phyloP scores from a whole-genome alignment of 2,888 invertebrate species.

The Leptopilina syphax region DNA sequence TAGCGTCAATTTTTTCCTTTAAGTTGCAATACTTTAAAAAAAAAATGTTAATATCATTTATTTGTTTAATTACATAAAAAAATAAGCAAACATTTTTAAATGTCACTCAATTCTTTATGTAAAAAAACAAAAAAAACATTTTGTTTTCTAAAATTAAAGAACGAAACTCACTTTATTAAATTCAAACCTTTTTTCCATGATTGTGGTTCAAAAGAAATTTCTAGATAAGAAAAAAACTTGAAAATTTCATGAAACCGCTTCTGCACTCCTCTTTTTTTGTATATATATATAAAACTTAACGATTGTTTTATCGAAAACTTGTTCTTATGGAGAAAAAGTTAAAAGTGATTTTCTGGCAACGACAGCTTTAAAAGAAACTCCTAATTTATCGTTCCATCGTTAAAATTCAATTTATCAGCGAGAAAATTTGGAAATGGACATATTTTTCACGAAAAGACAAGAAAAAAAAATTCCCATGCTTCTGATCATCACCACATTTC shows the following conservation, averaged over 20 bases:
- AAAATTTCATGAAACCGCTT: background rate
- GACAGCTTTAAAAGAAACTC: constrained; percentile 12
- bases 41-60: no score
- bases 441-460: background rate
- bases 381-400: constrained; percentile 6
- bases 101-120: no score
- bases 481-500: background rate
- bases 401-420: constrained; percentile 5
- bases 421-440: background rate
- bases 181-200: background rate
- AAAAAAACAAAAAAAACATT: no score
- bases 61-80: no score
- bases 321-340: constrained; percentile 3
- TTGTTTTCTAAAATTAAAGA: no score
- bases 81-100: no score
- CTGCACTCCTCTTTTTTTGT: background rate
- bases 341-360: constrained; percentile 15
- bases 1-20: no score
- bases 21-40: no score
- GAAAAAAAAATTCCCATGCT: background rate
- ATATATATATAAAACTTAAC: background rate
- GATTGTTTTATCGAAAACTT: constrained; percentile 1
- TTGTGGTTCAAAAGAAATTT: background rate
- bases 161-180: no score
- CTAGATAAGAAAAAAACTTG: background rate